phyloP scores from a whole-genome alignment of 2,888 invertebrate species.

The Noctua fimbriata region DNA sequence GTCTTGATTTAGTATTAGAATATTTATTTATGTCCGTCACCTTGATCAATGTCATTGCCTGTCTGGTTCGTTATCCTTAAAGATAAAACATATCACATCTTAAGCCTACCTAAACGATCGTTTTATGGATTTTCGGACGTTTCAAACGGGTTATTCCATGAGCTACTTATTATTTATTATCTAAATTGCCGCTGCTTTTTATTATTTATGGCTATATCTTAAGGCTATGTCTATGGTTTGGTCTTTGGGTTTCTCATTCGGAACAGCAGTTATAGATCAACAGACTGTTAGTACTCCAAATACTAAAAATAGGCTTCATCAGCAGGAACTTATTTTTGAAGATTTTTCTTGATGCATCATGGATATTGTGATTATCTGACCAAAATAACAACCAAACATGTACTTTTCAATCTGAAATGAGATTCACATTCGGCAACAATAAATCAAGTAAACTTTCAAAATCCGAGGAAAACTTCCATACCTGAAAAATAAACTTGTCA shows the following conservation, averaged over 20 bases:
- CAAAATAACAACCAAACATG: not conserved
- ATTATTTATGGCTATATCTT: not conserved
- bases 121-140: conserved; percentile 29
- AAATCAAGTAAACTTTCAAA: not conserved
- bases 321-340: not conserved
- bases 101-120: conserved; percentile 28
- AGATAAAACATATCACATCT: conserved; percentile 39
- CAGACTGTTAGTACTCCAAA: not conserved
- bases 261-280: not conserved
- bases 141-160: conserved; percentile 18
- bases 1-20: not conserved
- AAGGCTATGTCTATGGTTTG: conserved; percentile 6
- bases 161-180: not conserved
- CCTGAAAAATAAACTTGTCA: not conserved
- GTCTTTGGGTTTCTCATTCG: not conserved
- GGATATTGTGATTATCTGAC: not conserved
- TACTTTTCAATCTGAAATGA: not conserved
- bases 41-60: conserved; percentile 14
- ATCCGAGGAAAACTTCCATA: not conserved
- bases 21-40: not conserved
- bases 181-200: conserved; percentile 26
- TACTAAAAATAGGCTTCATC: not conserved
- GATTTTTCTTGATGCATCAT: not conserved
- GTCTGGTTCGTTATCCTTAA: conserved; percentile 8
- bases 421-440: not conserved